Conservation (phyloP, 37 sponge, comb jelly and placozoan genomes). For the Diacarnus erythraeanus region DNA sequence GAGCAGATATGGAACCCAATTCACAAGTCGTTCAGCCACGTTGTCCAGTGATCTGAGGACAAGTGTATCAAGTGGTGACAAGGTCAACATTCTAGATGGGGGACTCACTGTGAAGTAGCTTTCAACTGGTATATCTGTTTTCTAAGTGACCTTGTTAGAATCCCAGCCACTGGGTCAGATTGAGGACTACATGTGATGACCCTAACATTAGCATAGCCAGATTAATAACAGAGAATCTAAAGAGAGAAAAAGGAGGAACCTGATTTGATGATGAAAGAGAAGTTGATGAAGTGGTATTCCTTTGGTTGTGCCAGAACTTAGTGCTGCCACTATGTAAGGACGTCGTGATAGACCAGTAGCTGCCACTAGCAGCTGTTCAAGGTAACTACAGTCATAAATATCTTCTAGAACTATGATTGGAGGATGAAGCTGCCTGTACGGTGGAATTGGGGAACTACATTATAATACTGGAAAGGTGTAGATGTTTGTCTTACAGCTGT, state of each 20-base stretch:
- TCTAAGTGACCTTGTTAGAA: conserved; percentile 71
- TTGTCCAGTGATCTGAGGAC: conserved; percentile 32
- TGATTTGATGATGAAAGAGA: conserved; percentile 59
- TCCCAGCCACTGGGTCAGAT: conserved; percentile 54
- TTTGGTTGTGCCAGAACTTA: conserved; percentile 42
- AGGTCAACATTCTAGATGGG: not conserved
- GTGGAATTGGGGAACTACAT: not conserved
- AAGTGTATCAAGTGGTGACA: not conserved
- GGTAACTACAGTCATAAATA: conserved; percentile 44
- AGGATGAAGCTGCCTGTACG: conserved; percentile 25
- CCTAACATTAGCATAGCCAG: conserved; percentile 2
- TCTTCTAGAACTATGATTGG: conserved; percentile 58
- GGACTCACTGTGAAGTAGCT: conserved; percentile 47
- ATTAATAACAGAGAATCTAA: not conserved
- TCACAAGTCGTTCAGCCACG: conserved; percentile 40
- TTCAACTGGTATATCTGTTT: conserved; percentile 66
- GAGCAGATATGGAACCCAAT: conserved; percentile 73
- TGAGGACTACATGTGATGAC: conserved; percentile 73
- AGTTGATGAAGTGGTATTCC: conserved; percentile 67
- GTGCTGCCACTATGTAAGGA: conserved; percentile 70
- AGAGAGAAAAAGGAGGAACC: conserved; percentile 12
- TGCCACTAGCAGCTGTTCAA: conserved; percentile 53
- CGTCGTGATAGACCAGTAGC: conserved; percentile 26
- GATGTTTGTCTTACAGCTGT: conserved; percentile 15
- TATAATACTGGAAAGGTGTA: no score